Base-by-base conservation (phyloP, 1,140 invertebrate species). In the Ridgeia piscesae region DNA sequence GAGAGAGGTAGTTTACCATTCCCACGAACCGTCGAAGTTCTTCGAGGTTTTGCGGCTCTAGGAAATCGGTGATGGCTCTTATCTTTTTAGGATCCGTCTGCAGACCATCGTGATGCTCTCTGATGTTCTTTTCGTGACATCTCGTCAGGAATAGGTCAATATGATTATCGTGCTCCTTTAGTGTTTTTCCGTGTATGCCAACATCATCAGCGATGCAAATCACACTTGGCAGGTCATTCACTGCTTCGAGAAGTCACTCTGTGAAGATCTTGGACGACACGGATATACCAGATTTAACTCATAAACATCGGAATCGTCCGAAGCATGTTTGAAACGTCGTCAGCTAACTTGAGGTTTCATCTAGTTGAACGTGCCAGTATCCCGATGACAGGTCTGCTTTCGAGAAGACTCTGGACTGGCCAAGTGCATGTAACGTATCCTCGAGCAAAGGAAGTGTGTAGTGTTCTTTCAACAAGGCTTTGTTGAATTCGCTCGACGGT, bases 1-100 rank as follows among this genome's bases (percentile, higher is more conserved):
- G 95, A 8, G 91, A n/a, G 35, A 96, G 89, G 93, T 96, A 96
- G 31, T 93, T 96, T 0, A 95, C 92, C 91, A 95, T 93, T 35
- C 94, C 95, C 34, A 95, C 50, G 35, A 58, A 42, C 4, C 34
- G 42, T 42, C 33, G 33, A 50, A 92, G 58, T 33, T 89, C 91
- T 91, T 33, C 31, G 33, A 91, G 31, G 91, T 91, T 91, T 31
- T 91, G 31, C 9, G 35, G 91, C 33, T 91, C 58, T 88, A 88
- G 92, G 89, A 94, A 93, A 8, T 93, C 35, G 17, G 21, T 77
- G 0, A 96, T 95, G 33, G 33, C 27, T 91, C 77, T 92, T 58
- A 92, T n/a, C 91, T 48, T n/a, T 33, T 27, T 11, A 92, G 58
- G 48, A 50, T 50, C 58, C 8, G 34, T 92, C 89, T 93, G 93